Evolutionary conservation across 2,797 vertebrate genomes (phyloP).

Genomic region (Phataginus tricuspis): DNA sequence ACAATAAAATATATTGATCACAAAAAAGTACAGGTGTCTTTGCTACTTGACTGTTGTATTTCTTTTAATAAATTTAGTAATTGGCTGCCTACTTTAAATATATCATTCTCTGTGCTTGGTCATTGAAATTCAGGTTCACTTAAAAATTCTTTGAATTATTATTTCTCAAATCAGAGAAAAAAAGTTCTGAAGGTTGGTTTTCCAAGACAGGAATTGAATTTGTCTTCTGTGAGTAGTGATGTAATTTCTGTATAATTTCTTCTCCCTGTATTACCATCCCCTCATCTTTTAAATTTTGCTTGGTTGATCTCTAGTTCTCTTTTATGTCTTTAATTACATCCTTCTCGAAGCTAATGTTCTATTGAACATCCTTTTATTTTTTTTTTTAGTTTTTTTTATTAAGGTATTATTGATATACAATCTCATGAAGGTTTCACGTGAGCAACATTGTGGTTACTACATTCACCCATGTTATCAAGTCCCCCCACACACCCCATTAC

Average conservation of each 20-base stretch:
- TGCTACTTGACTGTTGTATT: neutral
- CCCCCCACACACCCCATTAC: too few species aligned
- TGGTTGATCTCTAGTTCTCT: neutral
- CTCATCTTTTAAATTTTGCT: slow-evolving; percentile 29
- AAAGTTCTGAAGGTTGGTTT: neutral
- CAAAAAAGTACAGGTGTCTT: neutral
- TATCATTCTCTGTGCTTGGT: neutral
- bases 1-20: neutral
- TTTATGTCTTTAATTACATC: slow-evolving; percentile 24
- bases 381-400: too few species aligned
- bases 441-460: too few species aligned
- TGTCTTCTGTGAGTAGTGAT: neutral
- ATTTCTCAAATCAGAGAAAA: slow-evolving; percentile 27
- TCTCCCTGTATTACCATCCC: neutral
- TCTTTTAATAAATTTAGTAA: slow-evolving; percentile 30
- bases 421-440: too few species aligned
- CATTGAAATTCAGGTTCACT: neutral
- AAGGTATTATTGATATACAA: too few species aligned
- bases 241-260: neutral
- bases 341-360: neutral
- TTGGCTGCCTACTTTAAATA: neutral
- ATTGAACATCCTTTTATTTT: neutral
- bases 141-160: slow-evolving; percentile 27
- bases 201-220: slow-evolving; percentile 7
- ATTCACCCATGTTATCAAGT: too few species aligned